A percentile compares a stretch with the other conserved stretches of the same genome.
Conservation (phyloP, 2,888 invertebrate genomes). For the Orthonevra nobilis region DNA sequence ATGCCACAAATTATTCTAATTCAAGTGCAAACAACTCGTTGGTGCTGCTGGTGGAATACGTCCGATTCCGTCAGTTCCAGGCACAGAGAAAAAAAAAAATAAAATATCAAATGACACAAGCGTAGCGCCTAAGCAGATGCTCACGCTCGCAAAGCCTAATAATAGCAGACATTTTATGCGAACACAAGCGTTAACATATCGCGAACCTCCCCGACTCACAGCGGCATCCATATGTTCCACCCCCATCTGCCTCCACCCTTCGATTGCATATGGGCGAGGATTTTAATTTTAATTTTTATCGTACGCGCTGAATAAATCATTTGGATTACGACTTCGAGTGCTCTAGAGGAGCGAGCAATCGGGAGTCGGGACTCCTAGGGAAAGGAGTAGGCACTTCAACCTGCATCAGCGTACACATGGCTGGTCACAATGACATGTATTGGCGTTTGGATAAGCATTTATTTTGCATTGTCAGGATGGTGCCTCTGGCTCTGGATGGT, state of each 20-base stretch:
- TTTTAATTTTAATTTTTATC: conserved; percentile 63
- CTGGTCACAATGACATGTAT: conserved; percentile 61
- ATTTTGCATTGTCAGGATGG: conserved; percentile 16
- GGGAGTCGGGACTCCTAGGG: not conserved
- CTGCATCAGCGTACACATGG: conserved; percentile 54
- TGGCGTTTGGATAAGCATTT: conserved; percentile 49
- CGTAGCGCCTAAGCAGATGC: conserved; percentile 37
- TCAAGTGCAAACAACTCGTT: conserved; percentile 27
- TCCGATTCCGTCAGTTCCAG: not conserved
- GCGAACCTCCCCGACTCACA: conserved; percentile 55
- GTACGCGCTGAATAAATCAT: conserved; percentile 54
- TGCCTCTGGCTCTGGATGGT: too few species aligned
- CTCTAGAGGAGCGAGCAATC: not conserved
- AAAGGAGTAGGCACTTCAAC: conserved; percentile 29
- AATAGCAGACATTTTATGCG: conserved; percentile 47
- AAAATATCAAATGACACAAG: conserved; percentile 19
- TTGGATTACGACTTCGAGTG: conserved; percentile 17
- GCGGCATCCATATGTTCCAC: not conserved
- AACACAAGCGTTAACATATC: conserved; percentile 38
- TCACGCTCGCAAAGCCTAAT: conserved; percentile 45
- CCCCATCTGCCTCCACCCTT: conserved; percentile 17
- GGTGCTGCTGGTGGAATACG: conserved; percentile 23
- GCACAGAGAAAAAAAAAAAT: not conserved
- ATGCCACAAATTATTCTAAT: conserved; percentile 51
- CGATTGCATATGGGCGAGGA: conserved; percentile 30